Evolutionary conservation across 2,888 invertebrate genomes (phyloP).

Genomic region (Agelastica alni): DNA sequence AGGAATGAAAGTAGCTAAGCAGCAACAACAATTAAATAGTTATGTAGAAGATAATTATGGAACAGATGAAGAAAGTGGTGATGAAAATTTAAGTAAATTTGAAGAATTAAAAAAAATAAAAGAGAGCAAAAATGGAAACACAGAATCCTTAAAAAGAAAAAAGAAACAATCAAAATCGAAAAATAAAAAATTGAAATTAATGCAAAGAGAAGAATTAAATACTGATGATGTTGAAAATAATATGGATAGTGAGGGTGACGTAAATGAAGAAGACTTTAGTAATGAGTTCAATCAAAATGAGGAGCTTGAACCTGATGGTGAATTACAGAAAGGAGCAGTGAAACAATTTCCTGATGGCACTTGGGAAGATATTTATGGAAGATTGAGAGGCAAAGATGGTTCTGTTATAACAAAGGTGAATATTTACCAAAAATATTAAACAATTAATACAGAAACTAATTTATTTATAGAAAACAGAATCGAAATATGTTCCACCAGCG

Average conservation of each 20-base stretch:
- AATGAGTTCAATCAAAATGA: constrained; percentile 12
- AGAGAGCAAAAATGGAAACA: too few relatives aligned
- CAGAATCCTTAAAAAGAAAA: too few relatives aligned
- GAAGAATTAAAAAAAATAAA: constrained; percentile 27
- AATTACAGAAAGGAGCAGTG: constrained; percentile 29
- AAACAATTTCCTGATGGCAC: constrained; percentile 45
- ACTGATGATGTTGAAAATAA: neutral
- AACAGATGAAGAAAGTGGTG: constrained; percentile 35
- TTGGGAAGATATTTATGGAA: constrained; percentile 94
- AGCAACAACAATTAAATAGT: constrained; percentile 19
- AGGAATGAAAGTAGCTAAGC: too few relatives aligned
- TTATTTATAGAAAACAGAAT: constrained; percentile 41
- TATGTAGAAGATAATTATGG: constrained; percentile 27
- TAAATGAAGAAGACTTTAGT: too few relatives aligned
- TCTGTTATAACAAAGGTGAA: constrained; percentile 66
- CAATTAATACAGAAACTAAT: neutral
- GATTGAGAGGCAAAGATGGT: constrained; percentile 79
- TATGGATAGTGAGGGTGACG: constrained; percentile 5
- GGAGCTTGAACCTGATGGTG: constrained; percentile 10
- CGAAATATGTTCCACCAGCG: constrained; percentile 84
- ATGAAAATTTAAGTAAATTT: constrained; percentile 21
- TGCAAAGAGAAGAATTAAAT: constrained; percentile 1
- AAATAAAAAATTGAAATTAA: neutral
- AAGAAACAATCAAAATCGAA: neutral
- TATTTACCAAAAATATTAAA: neutral